These are phyloP conservation scores for roundworm (Caenorhabditis elegans) DNA, from an alignment of 1,140 invertebrate genomes.

Conservation along the genomic window DNA sequence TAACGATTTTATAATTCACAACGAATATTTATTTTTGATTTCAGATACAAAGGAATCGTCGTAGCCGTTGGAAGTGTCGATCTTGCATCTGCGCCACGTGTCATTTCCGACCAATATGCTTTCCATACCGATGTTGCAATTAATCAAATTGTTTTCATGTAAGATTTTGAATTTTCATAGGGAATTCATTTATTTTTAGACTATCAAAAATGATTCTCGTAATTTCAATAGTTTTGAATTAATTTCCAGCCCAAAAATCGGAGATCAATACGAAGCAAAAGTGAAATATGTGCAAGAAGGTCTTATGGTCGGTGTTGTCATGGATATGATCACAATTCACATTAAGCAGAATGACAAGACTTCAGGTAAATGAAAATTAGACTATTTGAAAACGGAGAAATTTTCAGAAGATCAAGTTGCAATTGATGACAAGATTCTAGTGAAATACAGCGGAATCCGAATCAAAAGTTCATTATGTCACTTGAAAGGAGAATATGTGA, in stretches of 20 bases:
- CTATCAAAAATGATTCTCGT: too few relatives aligned
- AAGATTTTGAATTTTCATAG: not conserved
- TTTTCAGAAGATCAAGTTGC: not conserved
- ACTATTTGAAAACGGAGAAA: not conserved
- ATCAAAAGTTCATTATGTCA: constrained; percentile 11
- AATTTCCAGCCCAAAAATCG: not conserved
- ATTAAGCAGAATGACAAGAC: not conserved
- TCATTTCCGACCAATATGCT: not conserved
- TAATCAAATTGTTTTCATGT: constrained; percentile 21
- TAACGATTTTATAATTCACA: too few relatives aligned
- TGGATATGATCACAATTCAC: constrained; percentile 23
- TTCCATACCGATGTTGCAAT: not conserved
- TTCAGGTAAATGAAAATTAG: not conserved
- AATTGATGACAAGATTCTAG: not conserved
- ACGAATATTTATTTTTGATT: not conserved
- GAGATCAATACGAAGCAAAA: constrained; percentile 5
- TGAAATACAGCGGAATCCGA: not conserved
- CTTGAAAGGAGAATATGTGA: not conserved
- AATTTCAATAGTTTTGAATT: too few relatives aligned
- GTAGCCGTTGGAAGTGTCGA: not conserved
- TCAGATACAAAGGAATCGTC: constrained; percentile 11
- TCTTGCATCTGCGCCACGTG: not conserved
- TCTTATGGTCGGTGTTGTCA: not conserved
- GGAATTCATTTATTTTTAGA: too few relatives aligned
- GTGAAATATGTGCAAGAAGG: constrained; percentile 8